These are phyloP conservation scores for Buceros bicornis DNA, from an alignment of 2,797 vertebrate genomes.

Conservation along the genomic window DNA sequence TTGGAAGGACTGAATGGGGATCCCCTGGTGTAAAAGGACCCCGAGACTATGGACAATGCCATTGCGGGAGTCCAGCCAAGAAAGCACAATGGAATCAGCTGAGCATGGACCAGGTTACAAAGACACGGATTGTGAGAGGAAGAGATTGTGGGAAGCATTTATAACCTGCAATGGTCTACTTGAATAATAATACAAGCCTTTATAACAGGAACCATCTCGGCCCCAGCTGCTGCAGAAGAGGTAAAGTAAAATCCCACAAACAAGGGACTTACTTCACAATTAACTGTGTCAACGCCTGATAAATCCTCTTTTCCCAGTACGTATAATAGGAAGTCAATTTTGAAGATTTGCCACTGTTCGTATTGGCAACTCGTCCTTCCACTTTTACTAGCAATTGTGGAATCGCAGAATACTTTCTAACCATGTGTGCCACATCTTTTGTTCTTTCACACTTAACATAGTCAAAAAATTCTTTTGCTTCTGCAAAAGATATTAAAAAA, in stretches of 20 bases:
- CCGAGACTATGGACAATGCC: background rate
- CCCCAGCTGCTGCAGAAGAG: background rate
- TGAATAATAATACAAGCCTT: background rate
- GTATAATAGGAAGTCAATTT: slow-evolving; percentile 88
- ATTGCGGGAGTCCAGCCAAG: background rate
- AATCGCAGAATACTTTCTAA: slow-evolving; percentile 87
- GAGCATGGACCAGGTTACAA: background rate
- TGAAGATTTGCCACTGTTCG: slow-evolving; percentile 86
- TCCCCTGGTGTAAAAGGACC: background rate
- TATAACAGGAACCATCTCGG: background rate
- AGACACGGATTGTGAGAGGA: background rate
- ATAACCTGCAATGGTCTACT: background rate
- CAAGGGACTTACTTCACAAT: slow-evolving; percentile 85
- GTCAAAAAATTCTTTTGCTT: slow-evolving; percentile 90
- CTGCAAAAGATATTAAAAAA: slow-evolving; percentile 75
- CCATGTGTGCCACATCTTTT: slow-evolving; percentile 84
- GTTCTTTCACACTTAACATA: slow-evolving; percentile 82
- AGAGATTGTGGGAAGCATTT: background rate
- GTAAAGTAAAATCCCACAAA: background rate
- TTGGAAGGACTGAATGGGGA: background rate
- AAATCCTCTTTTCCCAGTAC: slow-evolving; percentile 90
- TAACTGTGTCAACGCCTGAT: slow-evolving; percentile 86
- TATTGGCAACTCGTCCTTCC: slow-evolving; percentile 86
- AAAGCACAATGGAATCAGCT: background rate
- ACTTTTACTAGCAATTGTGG: slow-evolving; percentile 88